Evolutionary conservation across 2,113 vertebrate genomes (phyloP), one percentile per base, ranked within the genome.

Genomic region (Lethenteron camtschaticum): DNA sequence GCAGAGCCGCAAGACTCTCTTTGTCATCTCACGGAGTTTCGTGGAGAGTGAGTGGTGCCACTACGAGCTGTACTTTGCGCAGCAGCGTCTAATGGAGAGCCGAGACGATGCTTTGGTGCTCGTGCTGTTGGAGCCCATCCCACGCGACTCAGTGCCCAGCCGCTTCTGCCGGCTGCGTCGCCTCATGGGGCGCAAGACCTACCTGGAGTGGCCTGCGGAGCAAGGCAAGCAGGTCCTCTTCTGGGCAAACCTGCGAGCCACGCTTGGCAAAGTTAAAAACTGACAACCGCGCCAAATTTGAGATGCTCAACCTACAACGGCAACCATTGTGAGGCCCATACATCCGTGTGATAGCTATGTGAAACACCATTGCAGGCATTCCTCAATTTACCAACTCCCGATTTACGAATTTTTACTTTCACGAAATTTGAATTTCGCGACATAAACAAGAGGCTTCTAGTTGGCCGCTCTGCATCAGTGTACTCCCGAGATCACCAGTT

Each of bases 61-160:
- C 55, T 72, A 72, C 20, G 71, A 69, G 70, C 57, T 69, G 16
- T 69, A 60, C 57, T 72, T 72, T n/a, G 78, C 80, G 41, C 79
- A 82, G 70, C 79, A 80, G 72, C 73, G 78, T 71, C 74, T 75
- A 20, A 72, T 81, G 3, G 74, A 73, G 11, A 55, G 75, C 18
- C 75, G 77, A 11, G 71, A 73, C 41, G 79, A 82, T 71, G 79
- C 79, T 1, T 14, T 81, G 69, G 78, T 81, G 58, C 79, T 82
- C 9, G 73, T 81, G 41, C 69, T 82, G n/a, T 56, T 81, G 60
- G 80, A 81, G 72, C 79, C 79, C 16, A 80, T 81, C 57, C 75
- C 80, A 1, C 8, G 70, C 4, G 75, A 81, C 71, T 78, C 75
- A 10, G 69, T 81, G 70, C 77, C 81, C 10, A 79, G 76, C 69